These are phyloP conservation scores for Notiomystis cincta DNA, from an alignment of 2,113 vertebrate species.

Conservation along the genomic window DNA sequence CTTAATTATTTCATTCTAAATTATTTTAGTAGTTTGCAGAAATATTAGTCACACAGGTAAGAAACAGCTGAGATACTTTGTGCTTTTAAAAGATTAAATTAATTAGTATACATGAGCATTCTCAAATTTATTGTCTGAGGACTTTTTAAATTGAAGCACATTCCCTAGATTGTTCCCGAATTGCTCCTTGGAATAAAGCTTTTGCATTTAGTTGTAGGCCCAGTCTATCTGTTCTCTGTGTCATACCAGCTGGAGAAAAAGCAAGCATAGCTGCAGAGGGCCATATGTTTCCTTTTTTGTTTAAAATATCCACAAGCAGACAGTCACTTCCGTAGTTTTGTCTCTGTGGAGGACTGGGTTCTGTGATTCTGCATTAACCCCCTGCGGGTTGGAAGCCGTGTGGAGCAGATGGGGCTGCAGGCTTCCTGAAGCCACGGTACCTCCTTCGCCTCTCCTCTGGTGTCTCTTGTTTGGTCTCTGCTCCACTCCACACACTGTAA, in stretches of 20 bases:
- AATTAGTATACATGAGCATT: background rate
- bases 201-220: background rate
- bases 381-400: fast-evolving
- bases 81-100: background rate
- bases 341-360: background rate
- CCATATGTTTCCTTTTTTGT: slow-evolving; percentile 53
- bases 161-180: background rate
- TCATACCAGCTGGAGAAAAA: background rate
- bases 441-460: background rate
- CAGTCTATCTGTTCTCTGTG: background rate
- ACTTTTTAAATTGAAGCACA: background rate
- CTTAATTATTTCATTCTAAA: background rate
- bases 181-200: background rate
- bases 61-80: background rate
- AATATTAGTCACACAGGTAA: background rate
- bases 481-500: background rate
- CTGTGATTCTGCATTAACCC: background rate
- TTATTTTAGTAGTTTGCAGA: background rate
- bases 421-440: background rate
- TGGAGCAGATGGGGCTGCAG: background rate
- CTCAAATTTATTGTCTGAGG: background rate
- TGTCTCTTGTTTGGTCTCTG: background rate
- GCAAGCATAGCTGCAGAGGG: background rate
- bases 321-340: slow-evolving; percentile 32
- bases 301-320: slow-evolving; percentile 45